Evolutionary conservation across 2,797 vertebrate species (phyloP).

Genomic region (Rhabdomys pumilio): DNA sequence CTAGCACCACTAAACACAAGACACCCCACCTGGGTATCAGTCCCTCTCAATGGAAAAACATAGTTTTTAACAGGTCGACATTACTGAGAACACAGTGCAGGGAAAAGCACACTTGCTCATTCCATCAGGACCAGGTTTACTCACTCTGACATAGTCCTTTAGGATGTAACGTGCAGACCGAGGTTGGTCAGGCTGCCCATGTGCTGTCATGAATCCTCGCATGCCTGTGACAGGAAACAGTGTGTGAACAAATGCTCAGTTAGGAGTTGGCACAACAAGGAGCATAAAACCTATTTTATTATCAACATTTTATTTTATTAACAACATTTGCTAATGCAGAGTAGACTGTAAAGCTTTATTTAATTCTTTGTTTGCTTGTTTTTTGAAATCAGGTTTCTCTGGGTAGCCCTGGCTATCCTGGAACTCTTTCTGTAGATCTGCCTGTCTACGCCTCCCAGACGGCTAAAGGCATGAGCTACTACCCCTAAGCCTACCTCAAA

Average conservation of each 20-base stretch:
- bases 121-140: slow-evolving; percentile 72
- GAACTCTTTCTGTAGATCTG: not conserved
- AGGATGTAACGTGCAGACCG: slow-evolving; percentile 97
- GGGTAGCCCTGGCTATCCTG: not conserved
- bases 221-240: slow-evolving; percentile 90
- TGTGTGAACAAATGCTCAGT: not conserved
- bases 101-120: not conserved
- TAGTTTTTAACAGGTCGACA: not conserved
- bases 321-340: not conserved
- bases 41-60: not conserved
- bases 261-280: not conserved
- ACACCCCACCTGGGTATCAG: not conserved
- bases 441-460: not conserved
- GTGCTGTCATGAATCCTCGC: slow-evolving; percentile 98
- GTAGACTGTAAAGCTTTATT: not conserved
- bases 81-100: not conserved
- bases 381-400: not conserved
- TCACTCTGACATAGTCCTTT: slow-evolving; percentile 97
- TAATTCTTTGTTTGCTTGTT: not conserved
- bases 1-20: not conserved
- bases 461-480: not conserved
- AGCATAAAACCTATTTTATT: not conserved
- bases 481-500: not conserved
- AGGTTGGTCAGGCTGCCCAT: slow-evolving; percentile 97
- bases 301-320: not conserved